Evolutionary conservation across 2,888 invertebrate genomes (phyloP), one percentile per base, ranked within the genome.

Genomic region (Onchidella celtica): DNA sequence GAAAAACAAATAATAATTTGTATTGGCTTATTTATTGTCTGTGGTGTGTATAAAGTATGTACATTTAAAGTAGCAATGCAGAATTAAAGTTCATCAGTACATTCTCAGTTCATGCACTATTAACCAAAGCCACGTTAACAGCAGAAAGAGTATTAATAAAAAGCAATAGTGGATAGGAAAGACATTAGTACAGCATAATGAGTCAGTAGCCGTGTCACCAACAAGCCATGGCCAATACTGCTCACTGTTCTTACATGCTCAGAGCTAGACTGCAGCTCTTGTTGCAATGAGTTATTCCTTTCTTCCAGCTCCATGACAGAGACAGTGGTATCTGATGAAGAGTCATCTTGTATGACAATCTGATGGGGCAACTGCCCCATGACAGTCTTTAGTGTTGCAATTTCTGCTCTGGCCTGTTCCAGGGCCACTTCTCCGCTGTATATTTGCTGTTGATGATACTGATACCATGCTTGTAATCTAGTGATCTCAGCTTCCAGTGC

Each of bases 391-490:
- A 65, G 55, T 11, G 4, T 24, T 27, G 63, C 17, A 55, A 55
- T 66, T 34, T 79, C 79, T 32, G 29, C 14, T 0, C 70, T 27
- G 4, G 70, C 70, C 27, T 70, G 79, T 14, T 79, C 61, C 4
- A 79, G 70, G 6, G 79, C 57, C 21, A 14, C 27, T 70, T 79
- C 70, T 6, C 70, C 61, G 14, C 9, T 17, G 6, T 69, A 40
- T 29, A 79, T 61, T 40, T 79, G 70, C 29, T 69, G 79, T 24
- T 79, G 79, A 14, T 70, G 61, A 21, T 79, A 79, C n/a, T 79
- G 63, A 34, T 68, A 55, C 79, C 79, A 79, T 38, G 79, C 55
- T 47, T 79, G 79, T 3, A 79, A 70, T 32, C 79, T 69, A 24
- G 40, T n/a, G 2, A 79, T 40, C 55, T 79, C 79, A 29, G 79